phyloP scores from a whole-genome alignment of 2,888 invertebrate species.

The Ditula angustiorana region DNA sequence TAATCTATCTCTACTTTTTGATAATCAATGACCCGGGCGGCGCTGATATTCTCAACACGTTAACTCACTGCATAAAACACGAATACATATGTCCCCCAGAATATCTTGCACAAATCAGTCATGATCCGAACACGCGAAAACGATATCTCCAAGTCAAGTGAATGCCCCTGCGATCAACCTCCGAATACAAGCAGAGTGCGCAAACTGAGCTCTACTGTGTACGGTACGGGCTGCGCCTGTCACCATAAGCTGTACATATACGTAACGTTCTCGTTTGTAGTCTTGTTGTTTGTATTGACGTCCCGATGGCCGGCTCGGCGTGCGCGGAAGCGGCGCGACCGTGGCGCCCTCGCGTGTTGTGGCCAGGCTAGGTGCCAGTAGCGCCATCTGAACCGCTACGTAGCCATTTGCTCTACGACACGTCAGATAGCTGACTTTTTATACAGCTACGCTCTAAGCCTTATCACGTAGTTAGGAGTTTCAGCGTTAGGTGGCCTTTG shows the following conservation, averaged over 20 bases:
- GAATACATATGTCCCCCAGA: constrained; percentile 51
- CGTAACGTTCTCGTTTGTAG: constrained; percentile 65
- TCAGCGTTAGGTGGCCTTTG: constrained; percentile 36
- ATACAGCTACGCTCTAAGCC: constrained; percentile 13
- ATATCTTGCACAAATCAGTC: constrained; percentile 64
- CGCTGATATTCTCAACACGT: constrained; percentile 53
- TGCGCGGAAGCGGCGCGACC: constrained; percentile 62
- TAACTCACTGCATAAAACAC: constrained; percentile 62
- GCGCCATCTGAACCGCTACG: constrained; percentile 52
- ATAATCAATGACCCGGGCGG: constrained; percentile 60
- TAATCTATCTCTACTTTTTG: constrained; percentile 56
- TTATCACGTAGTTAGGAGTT: constrained; percentile 37
- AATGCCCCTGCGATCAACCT: constrained; percentile 66
- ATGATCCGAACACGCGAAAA: constrained; percentile 67
- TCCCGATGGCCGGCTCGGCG: constrained; percentile 52
- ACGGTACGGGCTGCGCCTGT: constrained; percentile 74
- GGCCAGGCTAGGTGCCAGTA: constrained; percentile 18
- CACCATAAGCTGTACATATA: constrained; percentile 70
- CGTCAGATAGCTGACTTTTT: constrained; percentile 5
- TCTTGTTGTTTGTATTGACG: constrained; percentile 82
- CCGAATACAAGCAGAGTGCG: constrained; percentile 74
- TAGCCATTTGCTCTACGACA: constrained; percentile 13
- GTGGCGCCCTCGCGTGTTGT: constrained; percentile 54
- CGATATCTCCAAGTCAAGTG: constrained; percentile 60
- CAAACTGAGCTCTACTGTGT: constrained; percentile 69